Evolutionary conservation across 2,797 vertebrate species (phyloP), one percentile per base, ranked within the genome.

Genomic region (Melanitta fusca): DNA sequence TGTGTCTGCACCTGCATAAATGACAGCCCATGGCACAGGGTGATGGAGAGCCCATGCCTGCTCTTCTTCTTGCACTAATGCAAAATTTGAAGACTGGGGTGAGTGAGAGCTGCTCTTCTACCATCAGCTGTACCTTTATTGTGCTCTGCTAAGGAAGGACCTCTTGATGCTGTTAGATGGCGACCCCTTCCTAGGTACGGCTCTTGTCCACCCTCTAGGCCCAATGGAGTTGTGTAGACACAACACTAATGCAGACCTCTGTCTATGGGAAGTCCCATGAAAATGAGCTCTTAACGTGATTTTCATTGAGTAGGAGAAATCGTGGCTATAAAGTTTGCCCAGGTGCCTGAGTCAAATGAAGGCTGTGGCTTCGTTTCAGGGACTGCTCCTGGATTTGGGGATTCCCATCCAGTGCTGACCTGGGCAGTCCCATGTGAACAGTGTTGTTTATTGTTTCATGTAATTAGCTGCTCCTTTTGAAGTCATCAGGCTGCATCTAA

Each of bases 391-490:
- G 64, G 36, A 27, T 88, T 70, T 89, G 65, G 32, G 30, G 53
- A 56, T 83, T 91, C 69, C n/a, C 81, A 57, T 47, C 53, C 41
- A 58, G 66, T 8, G 2, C n/a, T 70, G 41, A 57, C 41, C 56
- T 61, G 69, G 41, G 30, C 43, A 83, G 72, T 72, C 61, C 83
- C 1, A 0, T 72, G 69, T 91, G 73, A 93, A 58, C 22, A 9
- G 4, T 1, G 17, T 17, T 83, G 32, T 80, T 91, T 85, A 62
- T 56, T 68, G n/a, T 57, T 95, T 85, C 61, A 41, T 83, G 57
- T 22, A 83, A 89, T 88, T 74, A 88, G n/a, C 56, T 25, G 30
- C 30, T 21, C 73, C 84, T 88, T 95, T 91, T 78, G 69, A 89
- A 93, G 64, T 87, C n/a, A 51, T 56, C 65, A 47, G 47, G 73